A percentile compares a stretch with the other conserved stretches of the same genome.
phyloP scores from a whole-genome alignment of 30 jellyfish, hydroid and myxozoan genomes.

The Euphysa ruthae region DNA sequence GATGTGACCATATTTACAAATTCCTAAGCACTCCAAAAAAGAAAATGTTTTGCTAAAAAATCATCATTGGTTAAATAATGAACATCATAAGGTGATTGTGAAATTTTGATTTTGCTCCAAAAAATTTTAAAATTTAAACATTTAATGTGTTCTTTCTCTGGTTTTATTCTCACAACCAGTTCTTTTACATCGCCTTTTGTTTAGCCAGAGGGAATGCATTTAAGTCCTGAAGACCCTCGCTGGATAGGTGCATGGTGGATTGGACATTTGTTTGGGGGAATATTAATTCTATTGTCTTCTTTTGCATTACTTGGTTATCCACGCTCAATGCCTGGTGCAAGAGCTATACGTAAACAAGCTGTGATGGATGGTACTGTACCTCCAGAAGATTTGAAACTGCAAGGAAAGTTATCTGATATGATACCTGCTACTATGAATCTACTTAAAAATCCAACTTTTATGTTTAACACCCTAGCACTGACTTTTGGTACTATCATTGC shows the following conservation, averaged over 20 bases:
- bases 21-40: no score
- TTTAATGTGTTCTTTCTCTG: background rate
- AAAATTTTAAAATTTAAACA: background rate
- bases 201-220: constrained; percentile 82
- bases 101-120: no score
- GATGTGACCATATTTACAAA: no score
- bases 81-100: background rate
- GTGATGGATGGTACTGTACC: constrained; percentile 81
- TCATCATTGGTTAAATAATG: background rate
- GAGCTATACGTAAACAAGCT: constrained; percentile 70
- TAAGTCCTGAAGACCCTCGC: constrained; percentile 93
- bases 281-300: constrained; percentile 67
- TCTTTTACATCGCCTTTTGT: background rate
- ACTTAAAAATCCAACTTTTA: constrained; percentile 71
- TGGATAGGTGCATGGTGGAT: constrained; percentile 99
- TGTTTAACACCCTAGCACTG: constrained; percentile 85
- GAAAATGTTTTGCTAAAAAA: no score
- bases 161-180: no score
- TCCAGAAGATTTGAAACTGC: constrained; percentile 86
- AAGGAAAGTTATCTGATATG: constrained; percentile 78
- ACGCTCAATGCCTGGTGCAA: constrained; percentile 94
- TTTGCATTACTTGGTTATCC: constrained; percentile 96
- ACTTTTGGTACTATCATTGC: constrained; percentile 76
- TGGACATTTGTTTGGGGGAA: constrained; percentile 93
- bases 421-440: constrained; percentile 82